A percentile compares a stretch with the other conserved stretches of the same genome.
Evolutionary conservation across 2,888 invertebrate genomes (phyloP).

Genomic region (Cephus pulcher): DNA sequence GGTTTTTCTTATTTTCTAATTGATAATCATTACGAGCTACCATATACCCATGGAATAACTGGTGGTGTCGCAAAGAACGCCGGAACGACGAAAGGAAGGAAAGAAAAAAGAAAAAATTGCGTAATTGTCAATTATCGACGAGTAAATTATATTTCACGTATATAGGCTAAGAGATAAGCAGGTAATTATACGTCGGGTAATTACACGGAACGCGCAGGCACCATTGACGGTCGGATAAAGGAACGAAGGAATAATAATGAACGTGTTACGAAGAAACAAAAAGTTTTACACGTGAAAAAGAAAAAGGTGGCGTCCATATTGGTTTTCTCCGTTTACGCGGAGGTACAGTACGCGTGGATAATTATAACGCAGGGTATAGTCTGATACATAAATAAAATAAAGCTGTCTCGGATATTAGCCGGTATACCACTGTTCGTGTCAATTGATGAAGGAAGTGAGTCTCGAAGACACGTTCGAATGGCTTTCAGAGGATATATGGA

Average conservation of each 20-base stretch:
- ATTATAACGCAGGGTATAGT: neutral
- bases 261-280: neutral
- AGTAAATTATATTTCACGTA: slow-evolving; percentile 34
- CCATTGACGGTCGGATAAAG: neutral
- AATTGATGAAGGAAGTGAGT: slow-evolving; percentile 30
- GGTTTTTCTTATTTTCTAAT: neutral
- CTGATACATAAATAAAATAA: neutral
- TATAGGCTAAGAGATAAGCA: slow-evolving; percentile 40
- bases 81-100: neutral
- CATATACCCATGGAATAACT: neutral
- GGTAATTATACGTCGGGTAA: slow-evolving; percentile 38
- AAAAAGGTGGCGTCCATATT: neutral
- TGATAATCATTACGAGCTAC: neutral
- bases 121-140: slow-evolving; percentile 49
- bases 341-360: neutral
- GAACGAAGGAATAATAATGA: neutral
- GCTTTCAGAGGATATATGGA: slow-evolving; percentile 36
- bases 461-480: slow-evolving; percentile 14
- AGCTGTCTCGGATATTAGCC: neutral
- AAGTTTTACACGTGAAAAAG: neutral
- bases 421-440: neutral
- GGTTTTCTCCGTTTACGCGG: neutral
- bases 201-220: slow-evolving; percentile 15
- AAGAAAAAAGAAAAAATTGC: slow-evolving; percentile 30
- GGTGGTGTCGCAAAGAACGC: neutral